phyloP scores from a whole-genome alignment of 2,797 vertebrate species.

The Ambastaia sidthimunki region DNA sequence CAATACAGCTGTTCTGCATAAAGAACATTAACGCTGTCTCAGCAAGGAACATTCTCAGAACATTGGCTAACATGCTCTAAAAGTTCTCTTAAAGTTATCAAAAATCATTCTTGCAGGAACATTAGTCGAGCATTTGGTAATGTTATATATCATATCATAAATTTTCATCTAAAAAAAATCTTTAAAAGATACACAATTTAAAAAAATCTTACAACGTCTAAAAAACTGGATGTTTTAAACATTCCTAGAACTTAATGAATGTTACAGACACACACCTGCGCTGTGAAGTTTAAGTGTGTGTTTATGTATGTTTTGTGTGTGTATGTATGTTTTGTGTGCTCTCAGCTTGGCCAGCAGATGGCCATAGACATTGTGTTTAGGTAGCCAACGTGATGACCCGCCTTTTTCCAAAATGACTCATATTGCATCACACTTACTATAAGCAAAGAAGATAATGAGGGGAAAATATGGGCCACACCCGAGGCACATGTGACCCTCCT shows the following conservation, averaged over 20 bases:
- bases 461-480: slow-evolving; percentile 40
- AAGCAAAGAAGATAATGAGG: background rate
- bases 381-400: slow-evolving; percentile 22
- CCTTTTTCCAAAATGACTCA: slow-evolving; percentile 27
- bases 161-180: too few relatives aligned
- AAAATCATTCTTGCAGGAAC: too few relatives aligned
- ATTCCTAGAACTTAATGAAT: too few relatives aligned
- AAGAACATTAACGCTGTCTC: slow-evolving; percentile 5
- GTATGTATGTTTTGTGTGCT: slow-evolving; percentile 55
- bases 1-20: slow-evolving; percentile 19
- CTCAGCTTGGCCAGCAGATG: slow-evolving; percentile 71
- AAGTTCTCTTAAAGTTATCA: too few relatives aligned
- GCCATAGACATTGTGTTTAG: slow-evolving; percentile 57
- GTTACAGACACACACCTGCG: too few relatives aligned
- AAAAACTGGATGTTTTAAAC: too few relatives aligned
- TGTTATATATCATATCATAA: too few relatives aligned
- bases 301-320: background rate
- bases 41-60: too few relatives aligned
- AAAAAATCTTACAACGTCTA: too few relatives aligned
- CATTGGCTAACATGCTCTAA: too few relatives aligned
- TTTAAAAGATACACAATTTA: too few relatives aligned
- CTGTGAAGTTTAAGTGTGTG: background rate
- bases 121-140: too few relatives aligned
- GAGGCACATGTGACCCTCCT: slow-evolving; percentile 44
- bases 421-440: slow-evolving; percentile 24